Percentiles rank a stretch among this genome's conserved stretches.
Conservation (phyloP, 2,797 vertebrate species). For the Epinephelus malabaricus region DNA sequence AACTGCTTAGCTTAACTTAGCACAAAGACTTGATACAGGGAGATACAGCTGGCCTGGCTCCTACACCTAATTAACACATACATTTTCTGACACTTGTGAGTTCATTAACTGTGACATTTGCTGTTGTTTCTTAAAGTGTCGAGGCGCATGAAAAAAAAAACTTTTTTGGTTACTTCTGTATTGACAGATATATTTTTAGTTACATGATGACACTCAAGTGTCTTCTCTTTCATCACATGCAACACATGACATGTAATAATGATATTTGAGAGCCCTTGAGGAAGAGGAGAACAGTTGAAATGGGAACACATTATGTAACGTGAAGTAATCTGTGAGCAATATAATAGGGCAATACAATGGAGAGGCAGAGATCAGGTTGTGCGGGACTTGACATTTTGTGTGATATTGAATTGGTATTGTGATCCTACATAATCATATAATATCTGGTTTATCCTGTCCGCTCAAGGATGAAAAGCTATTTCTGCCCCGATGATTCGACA, state of each 20-base stretch:
- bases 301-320: constrained; percentile 71
- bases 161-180: neutral
- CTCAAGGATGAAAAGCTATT: constrained; percentile 74
- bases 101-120: neutral
- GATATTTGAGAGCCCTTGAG: constrained; percentile 61
- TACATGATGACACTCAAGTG: constrained; percentile 23
- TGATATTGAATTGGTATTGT: constrained; percentile 64
- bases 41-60: neutral
- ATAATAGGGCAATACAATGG: constrained; percentile 54
- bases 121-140: neutral
- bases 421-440: constrained; percentile 75
- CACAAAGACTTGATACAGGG: neutral
- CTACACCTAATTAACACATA: neutral
- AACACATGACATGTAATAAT: constrained; percentile 10
- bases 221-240: constrained; percentile 47
- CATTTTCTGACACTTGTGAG: neutral
- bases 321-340: constrained; percentile 58
- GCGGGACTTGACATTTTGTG: constrained; percentile 50
- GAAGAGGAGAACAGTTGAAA: constrained; percentile 49
- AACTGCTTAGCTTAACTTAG: neutral
- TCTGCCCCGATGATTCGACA: constrained; percentile 61
- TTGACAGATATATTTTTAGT: constrained; percentile 13
- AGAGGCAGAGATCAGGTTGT: constrained; percentile 52
- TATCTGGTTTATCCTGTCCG: constrained; percentile 72
- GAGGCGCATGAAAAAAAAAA: neutral